Evolutionary conservation across 2,888 invertebrate genomes (phyloP).

Genomic region (Platycheirus rosarum): DNA sequence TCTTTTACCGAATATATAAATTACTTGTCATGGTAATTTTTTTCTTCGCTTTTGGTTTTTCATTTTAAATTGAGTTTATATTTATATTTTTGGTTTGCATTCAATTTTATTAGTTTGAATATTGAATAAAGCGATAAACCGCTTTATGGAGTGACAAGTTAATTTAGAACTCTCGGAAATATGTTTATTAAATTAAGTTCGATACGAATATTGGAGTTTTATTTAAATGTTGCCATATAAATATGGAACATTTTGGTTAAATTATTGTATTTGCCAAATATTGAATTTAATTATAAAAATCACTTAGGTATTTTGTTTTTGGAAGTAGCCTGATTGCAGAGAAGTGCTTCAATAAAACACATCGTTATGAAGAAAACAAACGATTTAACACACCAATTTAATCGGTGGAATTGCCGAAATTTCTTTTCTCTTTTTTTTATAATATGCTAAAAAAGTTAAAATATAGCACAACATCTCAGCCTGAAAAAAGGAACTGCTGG

Average conservation of each 20-base stretch:
- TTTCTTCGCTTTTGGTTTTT: neutral
- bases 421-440: too few species aligned
- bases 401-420: too few species aligned
- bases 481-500: too few species aligned
- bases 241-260: neutral
- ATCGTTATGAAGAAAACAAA: too few species aligned
- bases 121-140: constrained; percentile 20
- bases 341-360: too few species aligned
- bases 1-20: constrained; percentile 47
- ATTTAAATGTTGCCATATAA: constrained; percentile 17
- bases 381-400: too few species aligned
- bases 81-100: neutral
- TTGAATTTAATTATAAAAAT: neutral
- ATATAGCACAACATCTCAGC: too few species aligned
- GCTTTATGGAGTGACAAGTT: constrained; percentile 60
- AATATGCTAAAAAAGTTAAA: too few species aligned
- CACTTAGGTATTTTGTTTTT: neutral
- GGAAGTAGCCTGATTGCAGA: too few species aligned
- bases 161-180: constrained; percentile 39
- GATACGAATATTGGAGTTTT: constrained; percentile 20
- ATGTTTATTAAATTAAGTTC: constrained; percentile 29
- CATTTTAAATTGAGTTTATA: constrained; percentile 9
- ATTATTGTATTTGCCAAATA: constrained; percentile 19
- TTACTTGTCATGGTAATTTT: constrained; percentile 41
- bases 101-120: constrained; percentile 19